phyloP scores from a whole-genome alignment of 2,888 invertebrate genomes.

The Cepaea hortensis region DNA sequence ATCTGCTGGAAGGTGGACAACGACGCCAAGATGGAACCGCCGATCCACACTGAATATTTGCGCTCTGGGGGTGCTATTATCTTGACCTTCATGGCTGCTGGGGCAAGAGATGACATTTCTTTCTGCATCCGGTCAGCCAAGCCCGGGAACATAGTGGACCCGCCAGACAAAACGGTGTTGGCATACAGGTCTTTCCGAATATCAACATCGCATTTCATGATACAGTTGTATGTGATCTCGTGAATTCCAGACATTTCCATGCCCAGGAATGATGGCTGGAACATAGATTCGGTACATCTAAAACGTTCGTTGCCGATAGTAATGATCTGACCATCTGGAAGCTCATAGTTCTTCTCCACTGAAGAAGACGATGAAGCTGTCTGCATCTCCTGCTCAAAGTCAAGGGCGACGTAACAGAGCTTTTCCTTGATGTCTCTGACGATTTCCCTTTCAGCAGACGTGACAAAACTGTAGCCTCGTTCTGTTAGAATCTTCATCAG shows the following conservation, averaged over 20 bases:
- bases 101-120: constrained; percentile 80
- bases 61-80: constrained; percentile 76
- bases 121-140: too few species aligned
- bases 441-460: constrained; percentile 81
- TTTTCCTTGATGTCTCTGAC: constrained; percentile 94
- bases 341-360: constrained; percentile 57
- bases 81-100: constrained; percentile 82
- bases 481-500: too few species aligned
- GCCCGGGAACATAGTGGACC: too few species aligned
- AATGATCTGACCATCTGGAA: constrained; percentile 72
- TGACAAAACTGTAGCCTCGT: too few species aligned
- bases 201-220: too few species aligned
- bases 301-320: constrained; percentile 59
- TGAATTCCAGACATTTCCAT: constrained; percentile 75
- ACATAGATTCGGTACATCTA: constrained; percentile 66
- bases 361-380: constrained; percentile 80
- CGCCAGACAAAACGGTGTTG: too few species aligned
- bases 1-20: constrained; percentile 68
- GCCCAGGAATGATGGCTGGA: constrained; percentile 73
- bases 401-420: constrained; percentile 70
- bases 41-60: too few species aligned
- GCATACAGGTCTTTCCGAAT: too few species aligned
- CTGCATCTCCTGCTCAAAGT: too few species aligned
- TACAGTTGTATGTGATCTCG: constrained; percentile 68
- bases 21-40: constrained; percentile 82